phyloP scores from a whole-genome alignment of 2,797 vertebrate species.

The Premnoplex brunnescens region DNA sequence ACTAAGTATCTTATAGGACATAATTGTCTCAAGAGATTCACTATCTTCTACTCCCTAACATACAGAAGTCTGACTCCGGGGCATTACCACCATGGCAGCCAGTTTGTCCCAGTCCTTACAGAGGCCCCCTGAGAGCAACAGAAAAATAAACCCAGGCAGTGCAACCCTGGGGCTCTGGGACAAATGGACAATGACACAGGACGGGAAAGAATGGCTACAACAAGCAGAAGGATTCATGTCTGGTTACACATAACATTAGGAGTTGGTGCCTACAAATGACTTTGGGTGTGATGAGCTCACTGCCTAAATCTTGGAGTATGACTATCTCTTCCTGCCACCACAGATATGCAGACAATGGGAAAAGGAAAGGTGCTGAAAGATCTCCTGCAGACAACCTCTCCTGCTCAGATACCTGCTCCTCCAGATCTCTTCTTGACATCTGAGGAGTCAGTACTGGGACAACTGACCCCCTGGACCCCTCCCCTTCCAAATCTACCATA shows the following conservation, averaged over 20 bases:
- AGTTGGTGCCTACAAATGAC: not conserved
- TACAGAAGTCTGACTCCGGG: not conserved
- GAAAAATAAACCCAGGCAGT: not conserved
- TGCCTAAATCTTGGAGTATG: not conserved
- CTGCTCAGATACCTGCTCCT: not conserved
- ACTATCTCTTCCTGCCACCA: not conserved
- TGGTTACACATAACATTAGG: not conserved
- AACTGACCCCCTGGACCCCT: not conserved
- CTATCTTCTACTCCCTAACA: not conserved
- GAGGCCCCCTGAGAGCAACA: not conserved
- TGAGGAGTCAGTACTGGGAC: not conserved
- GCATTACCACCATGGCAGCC: not conserved
- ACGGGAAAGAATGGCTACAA: not conserved
- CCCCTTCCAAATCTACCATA: not conserved
- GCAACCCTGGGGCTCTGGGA: not conserved
- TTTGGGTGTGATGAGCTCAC: not conserved
- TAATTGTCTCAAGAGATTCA: not conserved
- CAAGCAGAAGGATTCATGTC: not conserved
- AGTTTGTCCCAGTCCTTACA: not conserved
- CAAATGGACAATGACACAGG: accelerated
- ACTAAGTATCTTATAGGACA: not conserved
- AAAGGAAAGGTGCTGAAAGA: not conserved
- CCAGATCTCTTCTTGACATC: not conserved
- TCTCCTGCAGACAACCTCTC: not conserved
- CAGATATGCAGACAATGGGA: not conserved